These are phyloP conservation scores for Elysia crispata DNA, from an alignment of 2,888 invertebrate species.

Conservation along the genomic window DNA sequence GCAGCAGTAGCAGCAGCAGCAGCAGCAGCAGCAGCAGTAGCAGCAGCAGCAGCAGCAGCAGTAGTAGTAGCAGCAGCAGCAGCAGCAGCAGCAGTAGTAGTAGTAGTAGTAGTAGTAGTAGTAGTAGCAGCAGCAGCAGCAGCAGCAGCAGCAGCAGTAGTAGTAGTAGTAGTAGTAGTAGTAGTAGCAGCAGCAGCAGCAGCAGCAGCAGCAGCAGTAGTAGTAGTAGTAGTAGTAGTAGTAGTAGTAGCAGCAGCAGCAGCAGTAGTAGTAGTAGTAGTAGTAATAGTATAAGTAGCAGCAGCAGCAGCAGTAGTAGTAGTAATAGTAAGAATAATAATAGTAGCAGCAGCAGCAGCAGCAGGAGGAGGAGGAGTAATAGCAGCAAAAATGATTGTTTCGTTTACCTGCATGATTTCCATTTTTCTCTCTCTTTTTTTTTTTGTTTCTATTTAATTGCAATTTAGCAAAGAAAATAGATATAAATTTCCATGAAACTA, in stretches of 20 bases:
- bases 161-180: background rate
- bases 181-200: conserved; percentile 4
- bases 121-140: conserved; percentile 4
- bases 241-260: conserved; percentile 4
- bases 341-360: background rate
- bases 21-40: background rate
- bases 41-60: conserved; percentile 1
- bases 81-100: conserved; percentile 1
- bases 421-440: no score
- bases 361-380: no score
- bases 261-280: conserved; percentile 4
- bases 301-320: no score
- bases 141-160: conserved; percentile 1
- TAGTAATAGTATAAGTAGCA: conserved; percentile 1
- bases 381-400: no score
- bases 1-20: background rate
- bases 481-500: no score
- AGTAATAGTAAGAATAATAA: no score
- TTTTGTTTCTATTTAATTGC: no score
- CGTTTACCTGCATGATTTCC: no score
- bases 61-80: background rate
- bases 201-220: conserved; percentile 9
- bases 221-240: conserved; percentile 1
- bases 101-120: background rate
- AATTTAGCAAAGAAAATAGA: no score